These are phyloP conservation scores for Toxonevra muliebris DNA, from an alignment of 2,888 invertebrate species.

Conservation along the genomic window DNA sequence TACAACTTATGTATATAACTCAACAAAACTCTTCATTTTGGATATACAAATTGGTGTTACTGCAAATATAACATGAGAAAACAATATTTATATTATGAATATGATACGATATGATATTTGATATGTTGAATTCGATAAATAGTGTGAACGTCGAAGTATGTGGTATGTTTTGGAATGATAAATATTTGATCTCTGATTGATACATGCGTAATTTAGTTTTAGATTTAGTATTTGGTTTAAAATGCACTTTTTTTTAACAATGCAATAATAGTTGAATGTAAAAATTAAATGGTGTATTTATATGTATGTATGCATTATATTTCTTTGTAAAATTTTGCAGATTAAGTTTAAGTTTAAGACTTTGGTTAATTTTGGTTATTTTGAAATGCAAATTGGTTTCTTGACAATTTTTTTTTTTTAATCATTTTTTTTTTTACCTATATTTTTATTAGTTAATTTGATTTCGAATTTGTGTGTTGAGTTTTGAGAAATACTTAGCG, in stretches of 20 bases:
- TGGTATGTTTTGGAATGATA: background rate
- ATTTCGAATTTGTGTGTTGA: conserved; percentile 13
- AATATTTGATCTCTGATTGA: no score
- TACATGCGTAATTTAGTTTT: no score
- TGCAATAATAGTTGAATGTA: conserved; percentile 21
- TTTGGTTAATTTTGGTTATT: conserved; percentile 2
- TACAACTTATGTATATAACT: no score
- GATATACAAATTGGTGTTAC: no score
- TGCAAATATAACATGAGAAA: no score
- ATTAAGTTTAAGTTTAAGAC: conserved; percentile 10
- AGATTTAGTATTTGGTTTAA: no score
- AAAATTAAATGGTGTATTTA: conserved; percentile 17
- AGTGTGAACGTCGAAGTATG: background rate
- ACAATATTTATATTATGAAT: no score
- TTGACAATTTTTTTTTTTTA: conserved; percentile 16
- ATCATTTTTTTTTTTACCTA: conserved; percentile 1
- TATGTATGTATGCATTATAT: background rate
- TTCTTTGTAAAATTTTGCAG: background rate
- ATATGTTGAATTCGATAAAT: conserved; percentile 2
- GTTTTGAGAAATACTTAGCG: background rate
- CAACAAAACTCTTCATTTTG: no score
- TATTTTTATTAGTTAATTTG: conserved; percentile 18
- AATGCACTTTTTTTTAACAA: no score
- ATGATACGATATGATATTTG: background rate
- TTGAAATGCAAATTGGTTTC: conserved; percentile 28